phyloP scores from a whole-genome alignment of 2,888 invertebrate genomes.

The Fragum whitleyi region DNA sequence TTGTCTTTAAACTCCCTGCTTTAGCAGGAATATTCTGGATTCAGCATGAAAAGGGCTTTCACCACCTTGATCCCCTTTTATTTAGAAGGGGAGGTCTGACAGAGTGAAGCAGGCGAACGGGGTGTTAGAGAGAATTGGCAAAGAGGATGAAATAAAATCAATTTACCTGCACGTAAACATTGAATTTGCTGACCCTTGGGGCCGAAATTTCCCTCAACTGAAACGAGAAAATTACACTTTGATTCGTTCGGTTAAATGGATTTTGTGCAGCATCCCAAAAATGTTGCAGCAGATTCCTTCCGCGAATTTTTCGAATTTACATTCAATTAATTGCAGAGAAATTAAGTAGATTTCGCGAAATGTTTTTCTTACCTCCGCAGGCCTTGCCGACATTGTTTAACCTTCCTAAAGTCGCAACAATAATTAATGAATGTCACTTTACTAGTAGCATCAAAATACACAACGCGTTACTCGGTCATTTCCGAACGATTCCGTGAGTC shows the following conservation, averaged over 20 bases:
- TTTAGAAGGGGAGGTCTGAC: no score
- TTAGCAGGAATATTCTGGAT: no score
- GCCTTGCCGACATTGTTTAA: constrained; percentile 11
- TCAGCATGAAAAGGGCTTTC: no score
- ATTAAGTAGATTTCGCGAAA: background rate
- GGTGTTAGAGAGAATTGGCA: no score
- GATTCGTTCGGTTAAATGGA: background rate
- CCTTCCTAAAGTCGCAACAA: constrained; percentile 3
- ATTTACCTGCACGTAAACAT: constrained; percentile 91
- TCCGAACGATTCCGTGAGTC: background rate
- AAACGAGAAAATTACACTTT: constrained; percentile 44
- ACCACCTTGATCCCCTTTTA: no score
- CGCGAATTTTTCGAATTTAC: background rate
- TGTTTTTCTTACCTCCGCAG: background rate
- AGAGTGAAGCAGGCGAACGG: no score
- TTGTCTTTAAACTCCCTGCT: no score
- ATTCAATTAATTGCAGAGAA: no score
- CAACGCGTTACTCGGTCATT: constrained; percentile 13
- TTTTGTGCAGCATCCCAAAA: background rate
- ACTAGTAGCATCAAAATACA: constrained; percentile 20
- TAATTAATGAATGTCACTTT: constrained; percentile 5
- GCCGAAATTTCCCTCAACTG: constrained; percentile 79
- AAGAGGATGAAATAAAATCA: background rate
- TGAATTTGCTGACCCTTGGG: constrained; percentile 88
- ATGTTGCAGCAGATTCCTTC: background rate